Percentiles rank a stretch among this genome's conserved stretches.
These are phyloP conservation scores for Poecilobothrus nobilitatus DNA, from an alignment of 2,888 invertebrate species.

Conservation along the genomic window DNA sequence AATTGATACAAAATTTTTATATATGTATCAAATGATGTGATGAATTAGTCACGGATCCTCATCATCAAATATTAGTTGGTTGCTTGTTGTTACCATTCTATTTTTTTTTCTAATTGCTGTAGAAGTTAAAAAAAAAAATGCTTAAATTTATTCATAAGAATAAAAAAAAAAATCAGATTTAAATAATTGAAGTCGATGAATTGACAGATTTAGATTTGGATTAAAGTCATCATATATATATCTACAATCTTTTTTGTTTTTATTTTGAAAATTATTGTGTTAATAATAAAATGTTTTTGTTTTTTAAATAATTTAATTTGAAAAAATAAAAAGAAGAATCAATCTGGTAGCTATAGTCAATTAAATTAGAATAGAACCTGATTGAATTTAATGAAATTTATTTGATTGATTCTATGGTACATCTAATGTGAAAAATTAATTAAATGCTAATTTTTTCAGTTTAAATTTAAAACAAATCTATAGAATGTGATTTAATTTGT, in stretches of 20 bases:
- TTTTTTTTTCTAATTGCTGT: not conserved
- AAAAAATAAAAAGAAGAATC: no score
- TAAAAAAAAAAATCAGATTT: not conserved
- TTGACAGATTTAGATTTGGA: slow-evolving; percentile 4
- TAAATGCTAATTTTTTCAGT: no score
- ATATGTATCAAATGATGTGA: not conserved
- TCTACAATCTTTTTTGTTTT: not conserved
- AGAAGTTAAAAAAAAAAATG: not conserved
- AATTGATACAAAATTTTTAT: no score
- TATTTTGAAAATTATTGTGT: not conserved
- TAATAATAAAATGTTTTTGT: not conserved
- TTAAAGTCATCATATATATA: not conserved
- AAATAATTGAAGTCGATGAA: slow-evolving; percentile 3
- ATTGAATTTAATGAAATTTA: no score
- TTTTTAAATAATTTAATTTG: not conserved
- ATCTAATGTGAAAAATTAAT: no score
- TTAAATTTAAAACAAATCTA: no score
- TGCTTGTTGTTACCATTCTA: not conserved
- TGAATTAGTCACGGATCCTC: slow-evolving; percentile 1
- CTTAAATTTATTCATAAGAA: not conserved
- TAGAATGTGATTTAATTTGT: no score
- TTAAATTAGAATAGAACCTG: no score
- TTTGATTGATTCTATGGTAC: no score
- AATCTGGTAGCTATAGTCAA: no score
- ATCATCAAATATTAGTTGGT: not conserved